Evolutionary conservation across 2,888 invertebrate genomes (phyloP), one percentile per base, ranked within the genome.

Genomic region (Physocephala rufipes): DNA sequence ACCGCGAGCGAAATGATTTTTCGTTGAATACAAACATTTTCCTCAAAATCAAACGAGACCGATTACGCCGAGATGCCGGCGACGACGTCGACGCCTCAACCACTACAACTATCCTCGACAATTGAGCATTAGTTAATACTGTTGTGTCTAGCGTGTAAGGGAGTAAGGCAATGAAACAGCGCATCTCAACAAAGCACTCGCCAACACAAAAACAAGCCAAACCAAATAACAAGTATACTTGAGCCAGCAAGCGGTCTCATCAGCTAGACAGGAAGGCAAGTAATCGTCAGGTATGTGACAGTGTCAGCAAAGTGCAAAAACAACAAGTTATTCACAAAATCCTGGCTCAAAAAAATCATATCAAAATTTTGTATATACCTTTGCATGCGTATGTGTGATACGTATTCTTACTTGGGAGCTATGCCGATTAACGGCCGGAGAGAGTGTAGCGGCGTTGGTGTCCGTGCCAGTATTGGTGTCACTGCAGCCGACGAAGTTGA

Each of bases 1-100:
- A 74, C 76, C 75, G 75, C 76, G 74, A 77, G 72, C 72, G 66
- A 74, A 77, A 71, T 77, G 76, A 74, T 61, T 73, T 74, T 75
- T 71, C 68, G 75, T 74, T 68, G 49, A 68, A 62, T 43, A 24
- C 24, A 62, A 45, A 71, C 53, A 55, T 55, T 55, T 53, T 66
- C 53, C 71, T 71, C 71, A 66, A 45, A 45, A 45, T 62, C 58
- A 70, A 47, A 19, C 30, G 55, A 55, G 36, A 36, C 36, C 36
- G 36, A 36, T n/a, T n/a, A 36, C 28, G n/a, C 28, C n/a, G n/a
- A n/a, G n/a, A n/a, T n/a, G n/a, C n/a, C n/a, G n/a, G n/a, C n/a
- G n/a, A n/a, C n/a, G n/a, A n/a, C n/a, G n/a, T n/a, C n/a, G n/a
- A n/a, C n/a, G n/a, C n/a, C n/a, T n/a, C 36, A 36, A 36, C 36